Evolutionary conservation across 2,113 vertebrate species (phyloP).

Genomic region (Opisthocomus hoazin): DNA sequence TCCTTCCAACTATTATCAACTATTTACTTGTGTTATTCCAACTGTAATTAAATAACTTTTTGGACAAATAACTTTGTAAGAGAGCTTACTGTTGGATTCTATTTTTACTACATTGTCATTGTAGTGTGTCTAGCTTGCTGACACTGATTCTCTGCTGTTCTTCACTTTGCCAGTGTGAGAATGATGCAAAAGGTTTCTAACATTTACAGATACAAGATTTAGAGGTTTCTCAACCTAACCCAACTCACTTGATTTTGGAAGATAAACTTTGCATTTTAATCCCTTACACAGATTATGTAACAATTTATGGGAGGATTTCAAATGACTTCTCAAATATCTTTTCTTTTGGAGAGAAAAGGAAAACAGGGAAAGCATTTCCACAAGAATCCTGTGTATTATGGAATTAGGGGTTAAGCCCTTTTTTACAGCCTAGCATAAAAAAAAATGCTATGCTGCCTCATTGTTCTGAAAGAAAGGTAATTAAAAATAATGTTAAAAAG

Average conservation of each 20-base stretch:
- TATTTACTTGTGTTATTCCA: too few species aligned
- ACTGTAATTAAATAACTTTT: background rate
- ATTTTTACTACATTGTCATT: background rate
- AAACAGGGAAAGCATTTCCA: background rate
- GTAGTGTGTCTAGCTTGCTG: background rate
- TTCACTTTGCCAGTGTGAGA: background rate
- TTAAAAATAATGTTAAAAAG: background rate
- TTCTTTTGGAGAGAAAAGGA: background rate
- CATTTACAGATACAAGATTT: background rate
- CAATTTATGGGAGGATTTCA: background rate
- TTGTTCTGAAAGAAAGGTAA: background rate
- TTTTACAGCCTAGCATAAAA: background rate
- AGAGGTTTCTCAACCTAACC: background rate
- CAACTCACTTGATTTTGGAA: background rate
- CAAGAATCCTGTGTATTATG: background rate
- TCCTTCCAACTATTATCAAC: background rate
- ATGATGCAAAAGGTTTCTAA: background rate
- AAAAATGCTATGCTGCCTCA: accelerated
- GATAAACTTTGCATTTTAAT: background rate
- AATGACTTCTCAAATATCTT: background rate
- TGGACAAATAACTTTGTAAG: background rate
- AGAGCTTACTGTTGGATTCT: background rate
- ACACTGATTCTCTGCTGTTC: background rate
- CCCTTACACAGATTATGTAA: background rate
- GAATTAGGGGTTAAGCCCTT: background rate